Base-by-base conservation (phyloP, 2,888 invertebrate species). In the Tipula vernalis region DNA sequence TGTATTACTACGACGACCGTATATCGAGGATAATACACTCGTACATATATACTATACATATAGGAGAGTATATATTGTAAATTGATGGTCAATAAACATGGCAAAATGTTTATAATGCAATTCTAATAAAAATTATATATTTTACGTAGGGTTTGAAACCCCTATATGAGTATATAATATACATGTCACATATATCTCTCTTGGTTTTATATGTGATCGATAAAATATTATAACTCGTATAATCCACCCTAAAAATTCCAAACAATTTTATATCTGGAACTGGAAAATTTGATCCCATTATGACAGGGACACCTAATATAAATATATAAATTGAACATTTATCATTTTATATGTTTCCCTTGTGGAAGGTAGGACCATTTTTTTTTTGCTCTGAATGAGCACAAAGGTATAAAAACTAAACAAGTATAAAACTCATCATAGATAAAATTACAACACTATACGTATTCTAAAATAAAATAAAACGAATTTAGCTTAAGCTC, bases 81-180 rank as follows among this genome's bases (percentile, higher is more conserved):
- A 71, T 71, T 71, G 71, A 71, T 71, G 71, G 71, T 71, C 71
- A 71, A 71, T 71, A 71, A 71, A 71, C 71, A 71, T 71, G 71
- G 71, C 18, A 71, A 71, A 28, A 28, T 51, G 51, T 51, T 51
- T 51, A 51, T 51, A 51, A 51, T 71, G 71, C 71, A 71, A 71
- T 71, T 71, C 10, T 71, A 71, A 71, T 71, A 71, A 71, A 71
- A 71, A 57, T 12, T 71, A 4, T 71, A 28, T 71, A 28, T 28
- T 71, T 71, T 28, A 28, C 12, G 12, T 71, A 10, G 18, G 71
- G 71, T 71, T 71, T 71, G 28, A 10, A 2, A 28, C 6, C 71
- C 71, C 71, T 71, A 71, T 28, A 71, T 71, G 28, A 6, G 71
- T 28, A 71, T 28, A 71, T 71, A 71, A 71, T 71, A 71, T 71